Evolutionary conservation across 2,797 vertebrate genomes (phyloP).

Genomic region (Lagorchestes hirsutus): DNA sequence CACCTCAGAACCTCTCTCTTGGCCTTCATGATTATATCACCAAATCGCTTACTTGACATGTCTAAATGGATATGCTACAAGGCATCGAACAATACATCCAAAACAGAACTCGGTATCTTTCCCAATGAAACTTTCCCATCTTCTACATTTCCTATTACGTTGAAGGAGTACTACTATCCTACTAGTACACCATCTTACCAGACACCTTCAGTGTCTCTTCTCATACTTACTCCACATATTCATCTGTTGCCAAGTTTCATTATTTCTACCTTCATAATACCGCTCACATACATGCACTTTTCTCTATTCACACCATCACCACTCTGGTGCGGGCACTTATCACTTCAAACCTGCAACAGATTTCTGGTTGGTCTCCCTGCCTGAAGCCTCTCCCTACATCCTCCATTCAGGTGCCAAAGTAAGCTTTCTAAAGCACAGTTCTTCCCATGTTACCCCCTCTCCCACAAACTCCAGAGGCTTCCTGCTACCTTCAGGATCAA

Average conservation of each 20-base stretch:
- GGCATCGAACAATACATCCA: not conserved
- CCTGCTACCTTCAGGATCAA: not conserved
- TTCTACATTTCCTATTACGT: too few species aligned
- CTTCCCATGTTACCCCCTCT: not conserved
- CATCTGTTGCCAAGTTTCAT: not conserved
- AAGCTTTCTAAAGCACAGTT: not conserved
- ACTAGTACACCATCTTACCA: not conserved
- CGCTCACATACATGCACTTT: too few species aligned
- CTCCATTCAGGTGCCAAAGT: not conserved
- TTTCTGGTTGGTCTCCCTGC: too few species aligned
- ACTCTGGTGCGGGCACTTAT: too few species aligned
- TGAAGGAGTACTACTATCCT: too few species aligned
- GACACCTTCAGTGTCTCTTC: not conserved
- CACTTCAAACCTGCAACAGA: too few species aligned
- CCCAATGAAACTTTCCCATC: not conserved
- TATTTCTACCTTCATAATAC: not conserved
- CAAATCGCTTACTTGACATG: not conserved
- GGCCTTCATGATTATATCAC: not conserved
- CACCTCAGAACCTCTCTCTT: too few species aligned
- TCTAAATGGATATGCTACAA: not conserved
- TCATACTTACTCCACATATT: not conserved
- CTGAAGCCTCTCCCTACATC: too few species aligned
- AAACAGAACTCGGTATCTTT: not conserved
- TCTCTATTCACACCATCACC: too few species aligned
- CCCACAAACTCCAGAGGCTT: not conserved